Base-by-base conservation (phyloP, 2,888 invertebrate species). In the Elysia crispata region DNA sequence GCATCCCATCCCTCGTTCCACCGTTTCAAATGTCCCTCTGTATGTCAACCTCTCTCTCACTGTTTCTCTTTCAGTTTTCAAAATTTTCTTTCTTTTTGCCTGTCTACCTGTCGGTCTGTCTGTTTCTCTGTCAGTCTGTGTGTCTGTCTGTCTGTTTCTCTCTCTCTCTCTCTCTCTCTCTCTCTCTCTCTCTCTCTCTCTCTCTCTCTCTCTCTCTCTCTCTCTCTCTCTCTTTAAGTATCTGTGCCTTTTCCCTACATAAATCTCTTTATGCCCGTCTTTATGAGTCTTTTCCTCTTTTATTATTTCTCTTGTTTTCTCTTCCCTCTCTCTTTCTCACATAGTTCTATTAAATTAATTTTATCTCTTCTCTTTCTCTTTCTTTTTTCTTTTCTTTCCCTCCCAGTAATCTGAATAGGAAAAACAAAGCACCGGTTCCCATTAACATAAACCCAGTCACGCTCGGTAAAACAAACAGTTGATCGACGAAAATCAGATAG, bases 81-180 rank as follows among this genome's bases (percentile, higher is more conserved):
- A 5, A 8, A 5, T 60, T 60, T 54, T 54, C 18, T 18, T 60
- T 60, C 23, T 20, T 23, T 23, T 18, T 23, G 5, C 60, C 60
- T 23, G 23, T 30, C 15, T 11, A 54, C 57, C 18, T n/a, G 30
- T 74, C 73, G 18, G 23, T 25, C 73, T 54, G 57, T 60, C 74
- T n/a, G 57, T 15, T n/a, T 60, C n/a, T 74, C 33, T 74, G 57
- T 74, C 54, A 57, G 57, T 74, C 20, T 62, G 31, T 57, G 1
- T 57, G 15, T 28, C 57, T 20, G 6, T 72, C 49, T 72, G 8
- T 72, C 74, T 28, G 11, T 57, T 1, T 57, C 25, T 74, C 57
- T 66, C 60, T 25, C 25, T 20, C 25, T 30, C 5, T 30, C 30
- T 28, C 66, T 30, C 66, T 66, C 66, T 30, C 30, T 28, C 66